Conservation (phyloP, 2,888 invertebrate genomes). For the Homarus gammarus region DNA sequence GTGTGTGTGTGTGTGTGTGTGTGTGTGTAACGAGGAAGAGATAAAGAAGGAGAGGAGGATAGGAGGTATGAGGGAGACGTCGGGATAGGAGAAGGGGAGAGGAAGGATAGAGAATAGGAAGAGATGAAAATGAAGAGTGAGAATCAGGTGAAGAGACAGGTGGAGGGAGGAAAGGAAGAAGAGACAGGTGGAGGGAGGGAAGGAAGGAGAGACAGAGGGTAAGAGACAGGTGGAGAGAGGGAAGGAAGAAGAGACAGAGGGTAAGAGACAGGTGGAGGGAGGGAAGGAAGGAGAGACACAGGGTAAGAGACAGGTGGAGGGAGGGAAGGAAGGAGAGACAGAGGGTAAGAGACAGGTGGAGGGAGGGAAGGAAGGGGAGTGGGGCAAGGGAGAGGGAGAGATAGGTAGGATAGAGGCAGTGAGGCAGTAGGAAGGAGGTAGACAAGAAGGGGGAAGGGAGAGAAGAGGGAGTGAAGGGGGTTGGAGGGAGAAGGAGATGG, state of each 20-base stretch:
- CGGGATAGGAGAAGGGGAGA: too few species aligned
- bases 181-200: background rate
- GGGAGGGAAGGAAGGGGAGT: too few species aligned
- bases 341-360: too few species aligned
- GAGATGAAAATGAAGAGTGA: constrained; percentile 34
- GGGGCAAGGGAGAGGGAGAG: background rate
- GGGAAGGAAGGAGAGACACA: background rate
- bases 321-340: too few species aligned
- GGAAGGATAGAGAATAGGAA: too few species aligned
- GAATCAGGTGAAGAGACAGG: background rate
- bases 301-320: too few species aligned
- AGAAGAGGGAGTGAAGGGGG: too few species aligned
- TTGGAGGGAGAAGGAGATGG: too few species aligned
- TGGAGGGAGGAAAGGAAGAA: background rate
- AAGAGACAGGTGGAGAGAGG: too few species aligned
- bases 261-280: background rate
- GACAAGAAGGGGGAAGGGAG: too few species aligned
- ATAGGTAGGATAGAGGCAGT: background rate
- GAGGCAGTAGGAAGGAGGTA: too few species aligned
- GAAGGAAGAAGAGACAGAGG: constrained; percentile 5
- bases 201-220: background rate
- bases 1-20: too few species aligned
- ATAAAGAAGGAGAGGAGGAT: constrained; percentile 37
- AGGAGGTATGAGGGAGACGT: constrained; percentile 33
- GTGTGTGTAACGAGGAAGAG: constrained; percentile 26